Base-by-base conservation (phyloP, 2,113 vertebrate genomes). In the Holacanthus passer region DNA sequence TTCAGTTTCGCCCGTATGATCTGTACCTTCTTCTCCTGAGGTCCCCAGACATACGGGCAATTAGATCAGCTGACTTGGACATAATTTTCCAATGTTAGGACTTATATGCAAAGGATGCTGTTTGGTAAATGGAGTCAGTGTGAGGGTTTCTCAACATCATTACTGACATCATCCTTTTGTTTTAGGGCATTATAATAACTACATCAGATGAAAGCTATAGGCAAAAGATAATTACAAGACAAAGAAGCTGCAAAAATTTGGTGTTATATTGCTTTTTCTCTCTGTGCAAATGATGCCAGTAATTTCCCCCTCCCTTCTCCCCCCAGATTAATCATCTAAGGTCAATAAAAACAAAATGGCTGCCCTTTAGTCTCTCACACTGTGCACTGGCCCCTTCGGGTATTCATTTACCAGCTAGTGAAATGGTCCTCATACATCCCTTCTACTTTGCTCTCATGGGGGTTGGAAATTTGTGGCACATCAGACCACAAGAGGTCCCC, bases 271-370 rank as follows among this genome's bases (percentile, higher is more conserved):
- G 53, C 45, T 37, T 8, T 74, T 19, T 70, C 72, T 66, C n/a
- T 81, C 56, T 78, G 41, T 66, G 58, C 45, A 31, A 72, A 35
- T 39, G 2, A 32, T 64, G n/a, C 65, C 31, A 43, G 73, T 90
- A 78, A 82, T 73, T 45, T 58, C 22, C 60, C 24, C 16, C 37
- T 14, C 5, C 24, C 47, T 11, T 3, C 37, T 64, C 76, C 43
- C 19, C 20, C 63, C 9, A 19, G 74, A 87, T 90, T 88, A 91
- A 92, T 94, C 80, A 92, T 91, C 82, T 69, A 55, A 81, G 84
- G 84, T 93, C 85, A 89, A 88, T 94, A 92, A 87, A 83, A 94
- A 89, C 71, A 91, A 93, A 92, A 93, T 84, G 82, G 77, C 68
- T 89, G 87, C 79, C 82, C 87, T 89, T 90, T 87, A 68, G 68